Conservation (phyloP, 2,888 invertebrate genomes). For the Drosophila gaucha region DNA sequence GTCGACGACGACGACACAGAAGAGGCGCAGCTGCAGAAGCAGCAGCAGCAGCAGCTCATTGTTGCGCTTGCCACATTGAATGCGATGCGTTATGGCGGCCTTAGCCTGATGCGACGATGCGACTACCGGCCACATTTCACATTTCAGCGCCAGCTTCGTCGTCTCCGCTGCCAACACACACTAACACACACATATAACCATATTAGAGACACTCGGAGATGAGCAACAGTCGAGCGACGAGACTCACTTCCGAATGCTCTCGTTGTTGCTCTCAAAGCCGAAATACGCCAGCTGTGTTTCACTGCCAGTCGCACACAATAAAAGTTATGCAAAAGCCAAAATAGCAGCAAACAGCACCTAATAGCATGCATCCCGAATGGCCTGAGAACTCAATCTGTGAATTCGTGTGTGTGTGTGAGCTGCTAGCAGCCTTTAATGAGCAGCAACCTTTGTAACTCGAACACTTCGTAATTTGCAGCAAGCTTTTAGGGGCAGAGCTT, state of each 20-base stretch:
- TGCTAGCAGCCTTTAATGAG: conserved; percentile 37
- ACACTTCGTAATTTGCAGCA: conserved; percentile 24
- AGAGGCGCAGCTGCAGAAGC: conserved; percentile 34
- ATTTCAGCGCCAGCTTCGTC: conserved; percentile 67
- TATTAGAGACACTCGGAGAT: conserved; percentile 52
- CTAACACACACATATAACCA: conserved; percentile 23
- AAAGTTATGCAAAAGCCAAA: conserved; percentile 77
- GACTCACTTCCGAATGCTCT: conserved; percentile 64
- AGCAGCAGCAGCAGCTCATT: conserved; percentile 68
- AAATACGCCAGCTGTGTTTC: conserved; percentile 51
- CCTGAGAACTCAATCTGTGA: conserved; percentile 14
- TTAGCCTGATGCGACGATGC: conserved; percentile 79
- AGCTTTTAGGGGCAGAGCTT: conserved; percentile 29
- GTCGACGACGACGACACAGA: conserved; percentile 23
- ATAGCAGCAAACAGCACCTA: conserved; percentile 58
- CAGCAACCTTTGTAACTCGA: conserved; percentile 43
- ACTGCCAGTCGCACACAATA: conserved; percentile 59
- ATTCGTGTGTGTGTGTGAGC: conserved; percentile 7
- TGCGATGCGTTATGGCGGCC: conserved; percentile 81
- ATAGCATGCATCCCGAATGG: conserved; percentile 61
- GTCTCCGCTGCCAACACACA: conserved; percentile 39
- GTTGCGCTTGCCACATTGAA: conserved; percentile 81
- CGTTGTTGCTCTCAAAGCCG: conserved; percentile 54
- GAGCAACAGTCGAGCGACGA: conserved; percentile 72
- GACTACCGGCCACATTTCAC: conserved; percentile 81